phyloP scores from a whole-genome alignment of 2,888 invertebrate genomes.

The Idaea straminata region DNA sequence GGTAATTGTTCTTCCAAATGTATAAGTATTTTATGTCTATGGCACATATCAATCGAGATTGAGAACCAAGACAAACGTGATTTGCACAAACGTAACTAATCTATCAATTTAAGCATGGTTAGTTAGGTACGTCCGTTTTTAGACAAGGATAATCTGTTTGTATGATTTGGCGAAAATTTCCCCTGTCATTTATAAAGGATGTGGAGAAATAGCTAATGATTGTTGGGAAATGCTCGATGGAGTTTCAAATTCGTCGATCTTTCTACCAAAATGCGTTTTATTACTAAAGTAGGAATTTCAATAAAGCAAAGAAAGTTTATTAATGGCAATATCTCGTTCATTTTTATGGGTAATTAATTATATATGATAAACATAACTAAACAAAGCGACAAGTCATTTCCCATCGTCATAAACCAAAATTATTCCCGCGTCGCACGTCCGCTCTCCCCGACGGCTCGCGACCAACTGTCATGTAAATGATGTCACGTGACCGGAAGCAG shows the following conservation, averaged over 20 bases:
- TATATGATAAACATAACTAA: slow-evolving; percentile 10
- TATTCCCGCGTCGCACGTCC: slow-evolving; percentile 49
- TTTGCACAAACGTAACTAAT: slow-evolving; percentile 66
- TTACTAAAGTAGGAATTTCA: not conserved
- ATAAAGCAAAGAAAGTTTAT: no score
- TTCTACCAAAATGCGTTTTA: not conserved
- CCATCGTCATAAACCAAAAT: slow-evolving; percentile 57
- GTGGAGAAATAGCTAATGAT: slow-evolving; percentile 13
- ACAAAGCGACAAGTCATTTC: slow-evolving; percentile 49
- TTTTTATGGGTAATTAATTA: not conserved
- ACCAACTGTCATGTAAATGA: slow-evolving; percentile 76
- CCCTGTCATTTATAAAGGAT: slow-evolving; percentile 60
- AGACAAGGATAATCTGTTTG: slow-evolving; percentile 18
- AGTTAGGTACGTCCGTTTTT: slow-evolving; percentile 52
- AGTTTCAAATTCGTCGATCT: not conserved
- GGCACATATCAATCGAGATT: slow-evolving; percentile 30
- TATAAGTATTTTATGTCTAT: slow-evolving; percentile 17
- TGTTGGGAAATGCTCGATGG: not conserved
- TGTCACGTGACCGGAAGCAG: slow-evolving; percentile 79
- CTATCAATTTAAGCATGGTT: slow-evolving; percentile 76
- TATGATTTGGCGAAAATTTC: slow-evolving; percentile 59
- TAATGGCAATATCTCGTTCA: no score
- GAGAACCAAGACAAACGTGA: slow-evolving; percentile 49
- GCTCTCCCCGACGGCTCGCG: slow-evolving; percentile 49
- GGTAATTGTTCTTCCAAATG: slow-evolving; percentile 17